Evolutionary conservation across 2,888 invertebrate genomes (phyloP), one percentile per base, ranked within the genome.

Genomic region (Corbicula japonica): DNA sequence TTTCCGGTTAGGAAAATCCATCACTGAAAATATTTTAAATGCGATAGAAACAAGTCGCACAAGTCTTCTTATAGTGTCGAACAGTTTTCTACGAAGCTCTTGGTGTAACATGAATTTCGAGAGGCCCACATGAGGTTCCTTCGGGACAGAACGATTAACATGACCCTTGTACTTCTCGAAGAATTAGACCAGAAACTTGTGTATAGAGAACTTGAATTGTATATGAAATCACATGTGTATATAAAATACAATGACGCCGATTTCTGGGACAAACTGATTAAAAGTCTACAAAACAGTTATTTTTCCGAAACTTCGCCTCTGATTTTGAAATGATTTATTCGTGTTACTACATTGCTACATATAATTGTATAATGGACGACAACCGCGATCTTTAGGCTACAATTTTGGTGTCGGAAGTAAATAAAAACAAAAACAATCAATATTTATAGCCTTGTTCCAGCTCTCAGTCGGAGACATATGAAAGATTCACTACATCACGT

Each of bases 91-190:
- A 0, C 8, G 63, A 12, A 78, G 81, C 48, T 21, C 68, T 5
- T 82, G 81, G 81, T 82, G 81, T 32, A 54, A 54, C 26, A 69
- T 72, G 74, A 82, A 54, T 75, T 75, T 35, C 58, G 71, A 26
- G 70, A 78, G 30, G 75, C 75, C 12, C 68, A 77, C 26, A 44
- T 65, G 44, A 66, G 70, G 46, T 50, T 74, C 6, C 34, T 82
- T 4, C 68, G 35, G 28, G 75, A 78, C 23, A 52, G 50, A 28
- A 35, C 52, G 34, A 63, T 74, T 0, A 66, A 76, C 30, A 34
- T 80, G n/a, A 28, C 72, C 6, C 28, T 80, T 8, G 60, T 80
- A 1, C 18, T 72, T 12, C 30, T 72, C n/a, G 80, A 72, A 56
- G 72, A 80, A 8, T 32, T 80, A 4, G 75, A 80, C 23, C 4